Evolutionary conservation across 2,797 vertebrate species (phyloP).

Genomic region (Micromesistius poutassou): DNA sequence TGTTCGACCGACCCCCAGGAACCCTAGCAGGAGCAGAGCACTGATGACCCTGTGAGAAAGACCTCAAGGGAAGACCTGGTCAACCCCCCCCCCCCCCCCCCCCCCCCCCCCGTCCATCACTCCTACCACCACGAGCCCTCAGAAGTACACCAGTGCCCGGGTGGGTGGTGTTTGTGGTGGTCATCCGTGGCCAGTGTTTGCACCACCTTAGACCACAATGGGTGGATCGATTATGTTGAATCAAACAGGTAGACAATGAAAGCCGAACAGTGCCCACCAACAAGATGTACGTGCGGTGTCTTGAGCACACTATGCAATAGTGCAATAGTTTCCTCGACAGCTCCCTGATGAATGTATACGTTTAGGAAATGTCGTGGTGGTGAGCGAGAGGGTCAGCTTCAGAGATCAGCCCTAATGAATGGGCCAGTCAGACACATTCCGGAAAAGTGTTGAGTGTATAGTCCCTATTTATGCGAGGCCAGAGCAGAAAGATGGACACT

Average conservation of each 20-base stretch:
- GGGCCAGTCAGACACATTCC: not conserved
- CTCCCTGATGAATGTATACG: too few species aligned
- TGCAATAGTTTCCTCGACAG: too few species aligned
- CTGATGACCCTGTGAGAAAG: not conserved
- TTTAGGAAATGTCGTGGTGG: too few species aligned
- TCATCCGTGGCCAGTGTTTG: too few species aligned
- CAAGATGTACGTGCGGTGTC: too few species aligned
- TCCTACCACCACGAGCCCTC: not conserved
- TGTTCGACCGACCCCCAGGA: not conserved
- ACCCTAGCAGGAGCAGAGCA: not conserved
- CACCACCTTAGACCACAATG: not conserved
- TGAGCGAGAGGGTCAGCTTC: not conserved
- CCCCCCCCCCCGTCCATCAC: not conserved
- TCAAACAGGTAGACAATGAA: too few species aligned
- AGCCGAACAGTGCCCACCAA: too few species aligned
- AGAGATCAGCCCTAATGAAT: not conserved
- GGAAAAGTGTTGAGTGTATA: not conserved
- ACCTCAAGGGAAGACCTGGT: not conserved
- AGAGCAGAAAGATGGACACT: conserved; percentile 16
- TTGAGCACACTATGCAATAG: too few species aligned
- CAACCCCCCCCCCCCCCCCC: not conserved
- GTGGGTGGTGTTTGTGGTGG: not conserved
- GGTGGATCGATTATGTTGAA: too few species aligned
- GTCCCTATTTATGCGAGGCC: conserved; percentile 22
- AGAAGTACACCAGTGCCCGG: too few species aligned